A percentile compares a stretch with the other conserved stretches of the same genome.
Conservation (phyloP, 1,140 invertebrate species). For the Papilio polytes region DNA sequence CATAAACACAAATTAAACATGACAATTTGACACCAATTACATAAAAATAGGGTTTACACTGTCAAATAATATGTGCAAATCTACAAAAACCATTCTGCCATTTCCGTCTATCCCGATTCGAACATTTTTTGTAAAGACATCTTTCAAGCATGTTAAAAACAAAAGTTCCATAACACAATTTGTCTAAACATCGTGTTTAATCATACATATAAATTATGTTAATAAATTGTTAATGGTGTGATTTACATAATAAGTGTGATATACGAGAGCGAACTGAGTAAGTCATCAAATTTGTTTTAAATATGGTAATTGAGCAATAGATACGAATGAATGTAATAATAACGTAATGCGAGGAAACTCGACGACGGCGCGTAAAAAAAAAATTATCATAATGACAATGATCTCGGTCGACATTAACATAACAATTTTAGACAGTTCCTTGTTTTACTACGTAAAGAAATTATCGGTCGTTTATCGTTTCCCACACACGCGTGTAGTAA, state of each 20-base stretch:
- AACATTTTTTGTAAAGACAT: background rate
- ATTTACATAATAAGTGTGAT: conserved; percentile 16
- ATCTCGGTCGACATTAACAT: conserved; percentile 67
- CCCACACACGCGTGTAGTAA: conserved; percentile 48
- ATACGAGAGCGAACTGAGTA: conserved; percentile 20
- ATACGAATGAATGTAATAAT: conserved; percentile 32
- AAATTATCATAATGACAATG: conserved; percentile 70
- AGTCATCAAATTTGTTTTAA: conserved; percentile 33
- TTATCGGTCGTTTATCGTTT: conserved; percentile 70
- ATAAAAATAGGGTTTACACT: background rate
- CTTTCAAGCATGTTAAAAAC: background rate
- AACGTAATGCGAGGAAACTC: conserved; percentile 44
- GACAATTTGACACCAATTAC: background rate
- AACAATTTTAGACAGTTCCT: conserved; percentile 67
- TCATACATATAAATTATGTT: conserved; percentile 1
- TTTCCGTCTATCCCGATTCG: background rate
- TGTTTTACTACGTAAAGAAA: conserved; percentile 75
- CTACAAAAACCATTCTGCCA: background rate
- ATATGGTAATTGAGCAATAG: conserved; percentile 31
- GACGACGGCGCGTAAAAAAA: conserved; percentile 43
- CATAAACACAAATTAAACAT: background rate
- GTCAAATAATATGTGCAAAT: background rate
- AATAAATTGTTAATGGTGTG: background rate
- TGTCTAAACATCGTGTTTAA: background rate
- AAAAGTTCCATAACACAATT: background rate